These are phyloP conservation scores for Liasis olivaceus DNA, from an alignment of 2,797 vertebrate species.

Conservation along the genomic window DNA sequence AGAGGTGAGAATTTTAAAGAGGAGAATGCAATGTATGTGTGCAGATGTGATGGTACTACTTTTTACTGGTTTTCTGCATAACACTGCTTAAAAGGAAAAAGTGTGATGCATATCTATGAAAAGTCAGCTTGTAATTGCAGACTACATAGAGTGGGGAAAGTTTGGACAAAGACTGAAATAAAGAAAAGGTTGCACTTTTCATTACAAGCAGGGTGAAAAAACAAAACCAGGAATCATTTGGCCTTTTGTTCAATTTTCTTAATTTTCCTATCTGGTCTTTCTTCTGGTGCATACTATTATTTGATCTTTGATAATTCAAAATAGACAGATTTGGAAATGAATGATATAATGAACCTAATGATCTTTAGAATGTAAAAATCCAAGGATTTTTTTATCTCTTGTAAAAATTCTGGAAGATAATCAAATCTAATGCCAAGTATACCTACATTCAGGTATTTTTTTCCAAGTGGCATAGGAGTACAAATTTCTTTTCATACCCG, in stretches of 20 bases:
- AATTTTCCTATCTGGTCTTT: neutral
- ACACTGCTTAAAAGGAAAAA: neutral
- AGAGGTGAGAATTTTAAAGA: neutral
- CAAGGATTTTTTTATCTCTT: neutral
- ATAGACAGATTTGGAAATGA: neutral
- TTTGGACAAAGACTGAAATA: neutral
- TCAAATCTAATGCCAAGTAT: neutral
- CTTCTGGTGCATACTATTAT: neutral
- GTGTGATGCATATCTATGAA: no score
- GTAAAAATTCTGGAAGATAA: neutral
- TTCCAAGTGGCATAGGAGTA: neutral
- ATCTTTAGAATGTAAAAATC: neutral
- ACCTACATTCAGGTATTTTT: neutral
- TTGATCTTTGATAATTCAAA: slow-evolving; percentile 4
- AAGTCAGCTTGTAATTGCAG: neutral
- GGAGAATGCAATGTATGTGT: neutral
- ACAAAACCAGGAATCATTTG: neutral
- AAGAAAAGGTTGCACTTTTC: neutral
- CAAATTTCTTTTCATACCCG: neutral
- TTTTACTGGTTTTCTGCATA: neutral
- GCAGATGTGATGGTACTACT: neutral
- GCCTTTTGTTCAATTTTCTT: neutral
- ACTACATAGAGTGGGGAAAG: neutral
- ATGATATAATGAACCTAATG: neutral
- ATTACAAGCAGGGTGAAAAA: neutral